phyloP scores from a whole-genome alignment of 2,888 invertebrate genomes.

The Phoenoteleia sp. region DNA sequence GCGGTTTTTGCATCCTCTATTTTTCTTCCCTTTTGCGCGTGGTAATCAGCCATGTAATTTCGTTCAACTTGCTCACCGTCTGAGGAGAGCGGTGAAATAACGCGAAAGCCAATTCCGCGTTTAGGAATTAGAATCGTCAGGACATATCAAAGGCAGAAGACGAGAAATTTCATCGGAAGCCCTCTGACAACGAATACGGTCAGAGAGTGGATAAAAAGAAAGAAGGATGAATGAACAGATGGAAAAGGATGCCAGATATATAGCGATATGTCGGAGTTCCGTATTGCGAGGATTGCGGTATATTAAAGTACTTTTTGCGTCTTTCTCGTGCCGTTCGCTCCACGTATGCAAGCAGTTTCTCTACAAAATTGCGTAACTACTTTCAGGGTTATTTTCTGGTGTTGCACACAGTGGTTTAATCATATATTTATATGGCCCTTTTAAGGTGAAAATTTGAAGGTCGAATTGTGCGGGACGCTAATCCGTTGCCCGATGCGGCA shows the following conservation, averaged over 20 bases:
- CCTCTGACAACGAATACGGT: conserved; percentile 74
- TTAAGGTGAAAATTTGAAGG: conserved; percentile 37
- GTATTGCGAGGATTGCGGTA: conserved; percentile 84
- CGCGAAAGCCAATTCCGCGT: conserved; percentile 71
- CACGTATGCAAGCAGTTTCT: not conserved
- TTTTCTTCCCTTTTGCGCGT: conserved; percentile 9
- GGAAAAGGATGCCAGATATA: too few relatives aligned
- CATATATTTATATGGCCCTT: conserved; percentile 30
- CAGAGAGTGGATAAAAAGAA: conserved; percentile 57
- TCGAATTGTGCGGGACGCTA: conserved; percentile 60
- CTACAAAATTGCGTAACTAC: not conserved
- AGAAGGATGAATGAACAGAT: conserved; percentile 69
- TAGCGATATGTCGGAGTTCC: conserved; percentile 81
- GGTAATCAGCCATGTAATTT: not conserved
- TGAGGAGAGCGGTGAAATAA: conserved; percentile 19
- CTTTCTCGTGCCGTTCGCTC: conserved; percentile 9
- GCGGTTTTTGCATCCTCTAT: not conserved
- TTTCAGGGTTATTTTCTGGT: not conserved
- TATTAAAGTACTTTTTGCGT: conserved; percentile 85
- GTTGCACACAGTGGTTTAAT: conserved; percentile 25
- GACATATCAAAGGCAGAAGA: conserved; percentile 82
- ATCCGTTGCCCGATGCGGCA: conserved; percentile 60
- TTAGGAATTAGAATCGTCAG: conserved; percentile 79
- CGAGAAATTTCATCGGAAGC: conserved; percentile 84
- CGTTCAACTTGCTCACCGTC: not conserved